Percentiles rank a stretch among this genome's conserved stretches.
These are phyloP conservation scores for Heliangelus exortis DNA, from an alignment of 2,797 vertebrate genomes.

Conservation along the genomic window DNA sequence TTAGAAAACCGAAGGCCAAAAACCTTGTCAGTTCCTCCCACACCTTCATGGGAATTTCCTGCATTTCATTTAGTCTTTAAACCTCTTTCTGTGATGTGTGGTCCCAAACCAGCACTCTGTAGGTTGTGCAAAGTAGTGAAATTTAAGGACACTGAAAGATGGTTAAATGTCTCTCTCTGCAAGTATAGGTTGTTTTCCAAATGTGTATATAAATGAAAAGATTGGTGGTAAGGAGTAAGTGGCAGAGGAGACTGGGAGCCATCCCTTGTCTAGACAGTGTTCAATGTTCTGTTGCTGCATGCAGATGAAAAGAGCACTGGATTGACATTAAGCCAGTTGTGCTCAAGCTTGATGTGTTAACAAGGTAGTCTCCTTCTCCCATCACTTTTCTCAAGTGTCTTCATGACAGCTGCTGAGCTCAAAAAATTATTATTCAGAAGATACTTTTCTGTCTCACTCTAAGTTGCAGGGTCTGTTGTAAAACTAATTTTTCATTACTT, in stretches of 20 bases:
- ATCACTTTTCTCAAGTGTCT: not conserved
- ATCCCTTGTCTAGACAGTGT: not conserved
- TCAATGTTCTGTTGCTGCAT: not conserved
- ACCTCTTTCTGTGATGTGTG: not conserved
- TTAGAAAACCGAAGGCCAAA: not conserved
- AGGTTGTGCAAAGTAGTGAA: not conserved
- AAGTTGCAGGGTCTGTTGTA: not conserved
- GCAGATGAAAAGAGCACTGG: not conserved
- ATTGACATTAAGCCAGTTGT: not conserved
- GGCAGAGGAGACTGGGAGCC: not conserved
- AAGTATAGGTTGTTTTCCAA: not conserved
- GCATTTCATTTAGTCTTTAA: not conserved
- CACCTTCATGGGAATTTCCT: not conserved
- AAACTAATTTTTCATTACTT: not conserved
- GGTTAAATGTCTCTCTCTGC: not conserved
- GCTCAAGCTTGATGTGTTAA: not conserved
- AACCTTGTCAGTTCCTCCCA: not conserved
- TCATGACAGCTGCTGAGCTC: not conserved
- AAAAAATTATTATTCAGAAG: constrained; percentile 17
- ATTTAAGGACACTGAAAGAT: not conserved
- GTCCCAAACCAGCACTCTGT: not conserved
- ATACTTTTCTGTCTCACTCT: not conserved
- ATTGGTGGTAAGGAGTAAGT: not conserved
- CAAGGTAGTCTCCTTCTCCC: not conserved
- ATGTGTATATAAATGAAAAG: not conserved